A percentile compares a stretch with the other conserved stretches of the same genome.
Evolutionary conservation across 2,113 vertebrate species (phyloP).

Genomic region (Anolis sagrei): DNA sequence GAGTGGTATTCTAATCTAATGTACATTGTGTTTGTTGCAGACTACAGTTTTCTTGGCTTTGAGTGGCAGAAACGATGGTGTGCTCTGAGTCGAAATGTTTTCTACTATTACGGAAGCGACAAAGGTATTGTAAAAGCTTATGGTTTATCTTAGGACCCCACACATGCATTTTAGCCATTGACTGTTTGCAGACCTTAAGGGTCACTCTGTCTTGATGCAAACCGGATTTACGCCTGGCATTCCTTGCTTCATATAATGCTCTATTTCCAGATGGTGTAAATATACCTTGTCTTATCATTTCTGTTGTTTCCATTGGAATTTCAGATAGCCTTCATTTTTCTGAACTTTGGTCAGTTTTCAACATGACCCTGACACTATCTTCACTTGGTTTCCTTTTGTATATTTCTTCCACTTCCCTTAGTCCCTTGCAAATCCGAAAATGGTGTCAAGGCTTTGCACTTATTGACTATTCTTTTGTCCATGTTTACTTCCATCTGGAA

Average conservation of each 20-base stretch:
- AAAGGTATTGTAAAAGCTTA: conserved; percentile 83
- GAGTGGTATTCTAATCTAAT: not conserved
- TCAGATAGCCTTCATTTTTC: conserved; percentile 13
- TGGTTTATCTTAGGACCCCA: not conserved
- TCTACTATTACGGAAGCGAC: conserved; percentile 96
- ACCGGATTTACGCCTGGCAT: not conserved
- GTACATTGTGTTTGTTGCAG: conserved; percentile 72
- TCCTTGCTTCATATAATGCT: conserved; percentile 32
- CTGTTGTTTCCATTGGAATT: conserved; percentile 37
- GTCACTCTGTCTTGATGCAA: conserved; percentile 1
- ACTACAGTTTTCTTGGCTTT: conserved; percentile 95
- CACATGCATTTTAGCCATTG: conserved; percentile 21
- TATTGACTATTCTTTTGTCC: not conserved
- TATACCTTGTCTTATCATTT: conserved; percentile 18
- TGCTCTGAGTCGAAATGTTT: conserved; percentile 85
- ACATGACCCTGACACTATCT: conserved; percentile 10
- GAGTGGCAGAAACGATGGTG: conserved; percentile 99
- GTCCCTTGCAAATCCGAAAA: conserved; percentile 25
- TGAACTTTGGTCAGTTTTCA: conserved; percentile 40
- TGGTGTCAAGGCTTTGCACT: not conserved
- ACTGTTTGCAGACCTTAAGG: conserved; percentile 1
- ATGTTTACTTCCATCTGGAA: not conserved
- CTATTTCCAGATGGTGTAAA: conserved; percentile 41
- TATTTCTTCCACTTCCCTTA: conserved; percentile 31
- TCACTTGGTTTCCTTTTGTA: conserved; percentile 42